These are phyloP conservation scores for Cynodonichthys magdalenae DNA, from an alignment of 2,797 vertebrate species.

Conservation along the genomic window DNA sequence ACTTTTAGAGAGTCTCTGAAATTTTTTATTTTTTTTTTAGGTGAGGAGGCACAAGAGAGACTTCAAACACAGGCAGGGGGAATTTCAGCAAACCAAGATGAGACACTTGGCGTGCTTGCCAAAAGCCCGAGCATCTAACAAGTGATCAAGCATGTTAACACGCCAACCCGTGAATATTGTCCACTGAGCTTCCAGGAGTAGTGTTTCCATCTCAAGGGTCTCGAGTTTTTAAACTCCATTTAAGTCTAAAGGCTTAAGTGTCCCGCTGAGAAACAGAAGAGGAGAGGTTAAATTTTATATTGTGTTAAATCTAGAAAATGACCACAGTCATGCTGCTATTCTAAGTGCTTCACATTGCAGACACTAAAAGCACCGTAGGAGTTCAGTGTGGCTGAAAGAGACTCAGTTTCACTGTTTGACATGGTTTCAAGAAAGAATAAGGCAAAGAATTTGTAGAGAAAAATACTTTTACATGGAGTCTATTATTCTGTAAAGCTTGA, in stretches of 20 bases:
- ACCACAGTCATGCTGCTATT: not conserved
- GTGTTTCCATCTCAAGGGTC: conserved; percentile 24
- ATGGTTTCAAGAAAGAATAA: not conserved
- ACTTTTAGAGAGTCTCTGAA: conserved; percentile 43
- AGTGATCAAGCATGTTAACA: conserved; percentile 37
- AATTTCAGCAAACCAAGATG: conserved; percentile 37
- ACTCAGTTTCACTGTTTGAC: not conserved
- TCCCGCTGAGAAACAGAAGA: conserved; percentile 13
- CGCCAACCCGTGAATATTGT: conserved; percentile 23
- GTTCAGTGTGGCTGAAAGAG: not conserved
- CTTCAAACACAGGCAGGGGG: conserved; percentile 46
- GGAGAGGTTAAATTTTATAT: conserved; percentile 6
- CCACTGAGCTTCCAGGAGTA: conserved; percentile 27
- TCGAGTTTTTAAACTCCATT: conserved; percentile 30
- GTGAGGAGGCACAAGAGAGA: conserved; percentile 24
- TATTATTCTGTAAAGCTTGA: not conserved
- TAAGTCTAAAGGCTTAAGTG: conserved; percentile 5
- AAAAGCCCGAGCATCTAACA: conserved; percentile 51
- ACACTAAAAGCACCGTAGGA: not conserved
- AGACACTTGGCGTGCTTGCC: conserved; percentile 42
- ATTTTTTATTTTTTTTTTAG: too few species aligned
- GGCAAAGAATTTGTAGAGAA: not conserved
- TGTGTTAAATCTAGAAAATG: conserved; percentile 15
- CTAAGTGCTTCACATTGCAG: conserved; percentile 3
- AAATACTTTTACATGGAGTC: not conserved